These are phyloP conservation scores for Hetaerina titia DNA, from an alignment of 2,888 invertebrate species.

Conservation along the genomic window DNA sequence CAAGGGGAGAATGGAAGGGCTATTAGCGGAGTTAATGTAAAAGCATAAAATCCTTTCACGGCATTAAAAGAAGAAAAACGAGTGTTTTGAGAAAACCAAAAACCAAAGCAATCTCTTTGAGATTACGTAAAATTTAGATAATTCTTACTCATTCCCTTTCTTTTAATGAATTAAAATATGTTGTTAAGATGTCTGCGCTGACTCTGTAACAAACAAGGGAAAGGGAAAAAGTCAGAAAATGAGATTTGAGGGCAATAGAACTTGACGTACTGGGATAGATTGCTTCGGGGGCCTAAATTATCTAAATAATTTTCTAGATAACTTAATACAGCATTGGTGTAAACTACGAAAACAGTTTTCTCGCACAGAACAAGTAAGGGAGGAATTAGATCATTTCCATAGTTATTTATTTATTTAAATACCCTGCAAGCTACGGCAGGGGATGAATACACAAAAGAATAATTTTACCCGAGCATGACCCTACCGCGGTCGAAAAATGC, in stretches of 20 bases:
- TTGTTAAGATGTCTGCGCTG: background rate
- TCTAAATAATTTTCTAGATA: background rate
- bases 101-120: background rate
- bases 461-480: too few relatives aligned
- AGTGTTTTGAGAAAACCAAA: background rate
- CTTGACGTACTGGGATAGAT: background rate
- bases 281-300: background rate
- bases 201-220: background rate
- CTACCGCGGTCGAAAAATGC: too few relatives aligned
- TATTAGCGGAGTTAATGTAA: background rate
- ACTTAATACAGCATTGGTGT: background rate
- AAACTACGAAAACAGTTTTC: background rate
- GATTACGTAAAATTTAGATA: background rate
- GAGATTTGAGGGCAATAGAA: too few relatives aligned
- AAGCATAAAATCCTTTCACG: conserved; percentile 19
- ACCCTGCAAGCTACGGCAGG: too few relatives aligned
- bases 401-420: too few relatives aligned
- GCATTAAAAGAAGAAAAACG: conserved; percentile 46
- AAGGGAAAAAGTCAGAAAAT: background rate
- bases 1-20: background rate
- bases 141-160: background rate
- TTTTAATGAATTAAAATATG: background rate
- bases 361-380: too few relatives aligned
- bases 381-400: too few relatives aligned
- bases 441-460: too few relatives aligned